Percentiles rank a stretch among this genome's conserved stretches.
phyloP scores from a whole-genome alignment of 2,113 vertebrate genomes.

The Mustelus asterias region DNA sequence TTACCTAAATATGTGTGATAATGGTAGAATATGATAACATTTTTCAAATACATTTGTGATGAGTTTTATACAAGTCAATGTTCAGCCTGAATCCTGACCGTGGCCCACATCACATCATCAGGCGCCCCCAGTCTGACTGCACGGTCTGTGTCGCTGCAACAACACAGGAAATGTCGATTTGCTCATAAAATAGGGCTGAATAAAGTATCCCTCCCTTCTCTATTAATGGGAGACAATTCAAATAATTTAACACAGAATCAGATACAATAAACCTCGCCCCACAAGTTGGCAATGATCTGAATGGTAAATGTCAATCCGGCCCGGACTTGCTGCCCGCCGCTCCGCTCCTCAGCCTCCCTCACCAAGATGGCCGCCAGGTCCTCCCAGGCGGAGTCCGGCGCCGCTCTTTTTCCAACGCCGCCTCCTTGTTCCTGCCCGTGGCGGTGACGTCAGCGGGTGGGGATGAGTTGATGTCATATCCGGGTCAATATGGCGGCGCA shows the following conservation, averaged over 20 bases:
- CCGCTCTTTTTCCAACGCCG: neutral
- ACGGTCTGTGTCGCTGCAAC: neutral
- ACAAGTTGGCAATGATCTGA: neutral
- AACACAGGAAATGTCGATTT: neutral
- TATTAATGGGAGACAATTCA: neutral
- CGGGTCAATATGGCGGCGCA: neutral
- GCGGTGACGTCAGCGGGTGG: neutral
- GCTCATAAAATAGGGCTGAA: neutral
- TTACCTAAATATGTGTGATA: neutral
- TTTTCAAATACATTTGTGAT: neutral
- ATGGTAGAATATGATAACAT: neutral
- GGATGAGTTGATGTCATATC: neutral
- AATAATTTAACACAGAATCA: neutral
- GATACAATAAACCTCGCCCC: neutral
- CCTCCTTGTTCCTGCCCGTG: neutral
- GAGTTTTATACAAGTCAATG: neutral
- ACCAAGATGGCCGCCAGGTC: too few species aligned
- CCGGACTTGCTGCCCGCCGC: neutral
- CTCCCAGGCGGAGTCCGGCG: neutral
- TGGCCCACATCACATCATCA: neutral
- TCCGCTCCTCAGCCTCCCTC: too few species aligned
- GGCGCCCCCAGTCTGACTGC: neutral
- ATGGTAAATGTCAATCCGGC: neutral
- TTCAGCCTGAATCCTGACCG: neutral
- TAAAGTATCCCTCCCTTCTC: neutral